phyloP scores from a whole-genome alignment of 2,888 invertebrate species.

The Anticlea derivata region DNA sequence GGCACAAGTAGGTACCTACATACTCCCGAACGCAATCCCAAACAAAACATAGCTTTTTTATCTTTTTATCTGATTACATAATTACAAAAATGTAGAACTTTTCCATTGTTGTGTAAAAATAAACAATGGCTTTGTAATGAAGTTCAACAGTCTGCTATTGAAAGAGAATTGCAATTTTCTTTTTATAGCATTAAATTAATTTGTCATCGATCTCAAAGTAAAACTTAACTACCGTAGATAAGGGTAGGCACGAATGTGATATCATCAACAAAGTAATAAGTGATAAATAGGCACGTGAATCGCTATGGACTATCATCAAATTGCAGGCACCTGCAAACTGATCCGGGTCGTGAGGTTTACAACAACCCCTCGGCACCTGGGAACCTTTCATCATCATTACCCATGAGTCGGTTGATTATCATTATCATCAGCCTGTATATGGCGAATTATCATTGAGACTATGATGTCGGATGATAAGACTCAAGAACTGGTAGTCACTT shows the following conservation, averaged over 20 bases:
- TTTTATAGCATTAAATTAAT: constrained; percentile 6
- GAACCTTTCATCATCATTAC: constrained; percentile 1
- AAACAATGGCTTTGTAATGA: constrained; percentile 4
- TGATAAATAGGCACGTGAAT: background rate
- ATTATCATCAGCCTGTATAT: too few relatives aligned
- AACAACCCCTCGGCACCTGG: background rate
- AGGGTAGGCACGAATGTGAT: background rate
- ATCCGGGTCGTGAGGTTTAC: constrained; percentile 16
- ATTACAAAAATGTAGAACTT: background rate
- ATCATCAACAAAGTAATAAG: background rate
- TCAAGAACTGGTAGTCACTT: too few relatives aligned
- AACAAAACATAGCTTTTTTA: constrained; percentile 8
- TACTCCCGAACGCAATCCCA: background rate
- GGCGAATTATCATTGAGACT: too few relatives aligned
- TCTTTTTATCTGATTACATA: background rate
- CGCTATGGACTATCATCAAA: background rate
- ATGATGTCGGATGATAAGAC: too few relatives aligned
- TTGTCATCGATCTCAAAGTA: background rate
- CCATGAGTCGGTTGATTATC: too few relatives aligned
- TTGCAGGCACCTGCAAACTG: background rate
- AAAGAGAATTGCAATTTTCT: background rate
- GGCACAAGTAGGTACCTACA: constrained; percentile 1
- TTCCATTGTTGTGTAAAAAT: constrained; percentile 3
- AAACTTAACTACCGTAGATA: background rate
- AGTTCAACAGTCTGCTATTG: constrained; percentile 3